A percentile compares a stretch with the other conserved stretches of the same genome.
phyloP scores from a whole-genome alignment of 2,888 invertebrate genomes.

The Meteorus cinctellus region DNA sequence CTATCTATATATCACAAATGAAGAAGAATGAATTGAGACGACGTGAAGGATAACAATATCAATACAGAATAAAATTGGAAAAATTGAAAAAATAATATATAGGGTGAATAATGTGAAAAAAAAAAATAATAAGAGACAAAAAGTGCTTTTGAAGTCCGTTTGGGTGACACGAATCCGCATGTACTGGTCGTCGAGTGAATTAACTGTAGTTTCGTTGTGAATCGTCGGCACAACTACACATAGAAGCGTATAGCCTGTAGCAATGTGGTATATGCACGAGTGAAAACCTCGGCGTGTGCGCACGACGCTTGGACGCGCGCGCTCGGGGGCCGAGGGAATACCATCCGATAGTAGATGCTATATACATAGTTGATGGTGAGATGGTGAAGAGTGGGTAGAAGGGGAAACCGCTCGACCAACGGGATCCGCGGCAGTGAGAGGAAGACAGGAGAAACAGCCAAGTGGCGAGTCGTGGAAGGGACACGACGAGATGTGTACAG shows the following conservation, averaged over 20 bases:
- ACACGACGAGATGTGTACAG: constrained; percentile 18
- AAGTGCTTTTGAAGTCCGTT: constrained; percentile 49
- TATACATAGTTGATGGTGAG: constrained; percentile 34
- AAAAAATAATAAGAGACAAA: constrained; percentile 39
- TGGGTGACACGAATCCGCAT: constrained; percentile 44
- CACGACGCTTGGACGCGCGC: neutral
- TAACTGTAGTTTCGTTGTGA: constrained; percentile 59
- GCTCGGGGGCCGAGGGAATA: neutral
- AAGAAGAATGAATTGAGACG: neutral
- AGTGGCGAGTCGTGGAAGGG: constrained; percentile 31
- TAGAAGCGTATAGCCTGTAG: neutral
- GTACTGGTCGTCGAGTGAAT: constrained; percentile 53
- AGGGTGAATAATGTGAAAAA: constrained; percentile 23
- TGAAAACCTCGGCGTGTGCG: constrained; percentile 38
- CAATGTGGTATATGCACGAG: constrained; percentile 30
- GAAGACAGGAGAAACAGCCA: constrained; percentile 29
- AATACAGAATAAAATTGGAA: neutral
- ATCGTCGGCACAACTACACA: constrained; percentile 14
- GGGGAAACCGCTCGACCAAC: constrained; percentile 44
- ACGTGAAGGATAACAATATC: neutral
- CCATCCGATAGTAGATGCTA: constrained; percentile 37
- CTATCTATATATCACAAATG: neutral
- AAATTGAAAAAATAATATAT: neutral
- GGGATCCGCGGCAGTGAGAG: constrained; percentile 40
- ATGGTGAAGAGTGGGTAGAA: constrained; percentile 23